Conservation (phyloP, 2,888 invertebrate genomes). For the Neoaliturus tenellus region DNA sequence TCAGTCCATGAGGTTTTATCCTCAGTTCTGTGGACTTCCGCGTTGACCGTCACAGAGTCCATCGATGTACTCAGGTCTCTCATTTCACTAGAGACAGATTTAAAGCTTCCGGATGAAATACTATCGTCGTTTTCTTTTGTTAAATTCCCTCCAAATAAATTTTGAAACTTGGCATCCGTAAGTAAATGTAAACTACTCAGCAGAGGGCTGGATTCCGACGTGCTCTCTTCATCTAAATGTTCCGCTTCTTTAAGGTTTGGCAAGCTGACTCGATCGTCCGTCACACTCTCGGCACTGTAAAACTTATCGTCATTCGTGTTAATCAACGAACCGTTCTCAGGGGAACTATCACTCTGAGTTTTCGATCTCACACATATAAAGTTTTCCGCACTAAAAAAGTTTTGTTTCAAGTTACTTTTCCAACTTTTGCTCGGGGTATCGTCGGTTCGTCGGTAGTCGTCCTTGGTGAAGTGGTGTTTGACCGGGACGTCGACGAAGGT, state of each 20-base stretch:
- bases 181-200: conserved; percentile 65
- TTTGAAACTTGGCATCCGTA: conserved; percentile 62
- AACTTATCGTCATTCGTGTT: conserved; percentile 54
- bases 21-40: conserved; percentile 61
- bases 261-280: conserved; percentile 39
- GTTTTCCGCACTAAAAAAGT: conserved; percentile 48
- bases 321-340: conserved; percentile 45
- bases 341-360: conserved; percentile 42
- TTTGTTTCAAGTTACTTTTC: conserved; percentile 46
- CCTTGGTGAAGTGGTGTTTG: conserved; percentile 19
- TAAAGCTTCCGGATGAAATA: conserved; percentile 62
- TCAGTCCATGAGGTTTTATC: conserved; percentile 59
- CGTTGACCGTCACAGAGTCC: conserved; percentile 62
- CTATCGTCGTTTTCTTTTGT: conserved; percentile 57
- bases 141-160: conserved; percentile 60
- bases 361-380: conserved; percentile 42
- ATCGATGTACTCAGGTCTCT: conserved; percentile 61
- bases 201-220: conserved; percentile 63
- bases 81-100: conserved; percentile 59
- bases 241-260: conserved; percentile 34
- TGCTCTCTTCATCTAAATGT: conserved; percentile 57
- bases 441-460: conserved; percentile 1
- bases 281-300: conserved; percentile 56
- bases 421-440: conserved; percentile 29
- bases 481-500: conserved; percentile 37